Evolutionary conservation across 2,113 vertebrate genomes (phyloP).

Genomic region (Octodon degus): DNA sequence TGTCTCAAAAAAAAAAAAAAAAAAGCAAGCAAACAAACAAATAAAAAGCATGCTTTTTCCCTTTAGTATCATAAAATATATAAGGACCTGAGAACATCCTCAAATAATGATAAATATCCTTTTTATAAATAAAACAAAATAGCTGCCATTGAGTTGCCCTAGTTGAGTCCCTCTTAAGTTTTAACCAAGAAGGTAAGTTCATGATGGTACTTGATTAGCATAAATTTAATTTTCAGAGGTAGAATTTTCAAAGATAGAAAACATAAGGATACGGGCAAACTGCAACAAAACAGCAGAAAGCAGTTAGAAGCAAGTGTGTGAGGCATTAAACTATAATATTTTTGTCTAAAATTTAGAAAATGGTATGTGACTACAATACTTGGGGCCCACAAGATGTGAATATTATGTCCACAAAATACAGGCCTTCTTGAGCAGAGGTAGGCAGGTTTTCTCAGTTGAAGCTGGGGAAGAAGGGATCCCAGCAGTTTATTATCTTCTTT

Average conservation of each 20-base stretch:
- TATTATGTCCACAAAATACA: background rate
- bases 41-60: background rate
- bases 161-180: background rate
- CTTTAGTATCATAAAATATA: background rate
- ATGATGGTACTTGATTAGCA: background rate
- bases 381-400: background rate
- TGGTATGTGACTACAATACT: background rate
- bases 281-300: background rate
- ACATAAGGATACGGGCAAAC: background rate
- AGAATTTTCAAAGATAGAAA: background rate
- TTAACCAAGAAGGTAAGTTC: constrained; percentile 15
- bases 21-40: too few relatives aligned
- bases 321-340: background rate
- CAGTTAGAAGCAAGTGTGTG: background rate
- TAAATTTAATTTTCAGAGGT: constrained; percentile 12
- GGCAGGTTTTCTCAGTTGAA: background rate
- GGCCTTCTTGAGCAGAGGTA: background rate
- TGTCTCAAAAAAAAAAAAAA: background rate
- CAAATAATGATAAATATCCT: background rate
- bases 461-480: background rate
- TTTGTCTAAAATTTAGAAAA: background rate
- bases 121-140: background rate
- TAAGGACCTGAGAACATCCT: background rate
- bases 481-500: background rate
- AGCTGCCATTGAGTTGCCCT: background rate